Percentiles rank a stretch among this genome's conserved stretches.
Conservation (phyloP, 2,888 invertebrate genomes). For the Erebia aethiops region DNA sequence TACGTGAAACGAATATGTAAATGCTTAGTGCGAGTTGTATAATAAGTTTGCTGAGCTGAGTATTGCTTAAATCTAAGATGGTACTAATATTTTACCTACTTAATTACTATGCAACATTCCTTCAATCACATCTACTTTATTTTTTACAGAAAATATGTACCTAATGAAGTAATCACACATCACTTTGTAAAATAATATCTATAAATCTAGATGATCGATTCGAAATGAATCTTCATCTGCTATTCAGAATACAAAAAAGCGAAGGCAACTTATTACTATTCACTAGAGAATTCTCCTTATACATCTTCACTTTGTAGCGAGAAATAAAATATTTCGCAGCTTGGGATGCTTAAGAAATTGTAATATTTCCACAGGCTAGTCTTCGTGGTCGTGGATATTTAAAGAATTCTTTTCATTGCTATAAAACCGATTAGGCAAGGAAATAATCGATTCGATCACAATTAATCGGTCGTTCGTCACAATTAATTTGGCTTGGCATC, state of each 20-base stretch:
- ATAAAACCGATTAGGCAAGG: neutral
- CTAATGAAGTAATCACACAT: neutral
- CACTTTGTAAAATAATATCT: neutral
- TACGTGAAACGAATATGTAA: neutral
- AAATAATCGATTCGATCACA: too few relatives aligned
- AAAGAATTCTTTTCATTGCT: constrained; percentile 2
- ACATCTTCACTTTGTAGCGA: constrained; percentile 22
- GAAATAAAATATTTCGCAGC: constrained; percentile 20
- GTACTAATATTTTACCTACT: too few relatives aligned
- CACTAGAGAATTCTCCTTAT: constrained; percentile 18
- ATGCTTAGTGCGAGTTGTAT: too few relatives aligned
- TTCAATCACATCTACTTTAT: too few relatives aligned
- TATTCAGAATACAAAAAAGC: constrained; percentile 23
- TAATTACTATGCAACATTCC: too few relatives aligned
- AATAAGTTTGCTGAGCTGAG: too few relatives aligned
- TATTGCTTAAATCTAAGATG: too few relatives aligned
- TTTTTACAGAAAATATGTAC: neutral
- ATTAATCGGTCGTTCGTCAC: too few relatives aligned
- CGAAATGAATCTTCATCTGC: constrained; percentile 19
- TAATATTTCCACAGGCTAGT: constrained; percentile 10
- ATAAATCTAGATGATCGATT: constrained; percentile 12
- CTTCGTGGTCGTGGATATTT: neutral
- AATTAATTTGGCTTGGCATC: too few relatives aligned
- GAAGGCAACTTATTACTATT: constrained; percentile 21
- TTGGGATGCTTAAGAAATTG: constrained; percentile 18